Conservation (phyloP, 2,113 vertebrate genomes). For the Trochalopteron elliotii region DNA sequence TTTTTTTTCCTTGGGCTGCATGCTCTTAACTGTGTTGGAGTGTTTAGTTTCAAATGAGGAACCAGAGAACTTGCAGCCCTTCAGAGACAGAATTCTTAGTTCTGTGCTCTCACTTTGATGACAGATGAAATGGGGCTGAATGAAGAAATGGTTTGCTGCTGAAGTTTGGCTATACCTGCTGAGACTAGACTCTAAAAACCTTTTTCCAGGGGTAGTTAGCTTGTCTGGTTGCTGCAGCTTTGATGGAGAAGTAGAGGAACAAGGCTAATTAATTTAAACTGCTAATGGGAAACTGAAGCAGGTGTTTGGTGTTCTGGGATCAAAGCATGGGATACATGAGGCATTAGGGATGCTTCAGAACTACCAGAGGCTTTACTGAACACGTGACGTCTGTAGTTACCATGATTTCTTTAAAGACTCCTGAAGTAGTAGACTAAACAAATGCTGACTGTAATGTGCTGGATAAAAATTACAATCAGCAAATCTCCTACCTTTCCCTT, state of each 20-base stretch:
- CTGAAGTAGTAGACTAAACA: too few relatives aligned
- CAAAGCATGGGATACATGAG: neutral
- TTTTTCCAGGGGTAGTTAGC: neutral
- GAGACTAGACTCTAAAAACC: neutral
- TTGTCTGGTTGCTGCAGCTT: neutral
- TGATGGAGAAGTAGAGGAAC: neutral
- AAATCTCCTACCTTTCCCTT: accelerated
- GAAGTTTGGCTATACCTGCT: neutral
- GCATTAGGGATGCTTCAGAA: accelerated
- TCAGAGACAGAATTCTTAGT: accelerated
- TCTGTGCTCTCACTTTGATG: neutral
- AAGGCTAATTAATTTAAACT: neutral
- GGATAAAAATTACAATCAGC: neutral
- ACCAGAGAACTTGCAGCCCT: neutral
- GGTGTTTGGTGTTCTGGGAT: neutral
- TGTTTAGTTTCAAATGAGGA: neutral
- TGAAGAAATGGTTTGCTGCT: neutral
- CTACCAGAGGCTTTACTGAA: neutral
- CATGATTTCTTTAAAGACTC: neutral
- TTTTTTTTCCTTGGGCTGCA: neutral
- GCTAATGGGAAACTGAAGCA: neutral
- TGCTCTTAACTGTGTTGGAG: too few relatives aligned
- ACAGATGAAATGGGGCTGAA: neutral
- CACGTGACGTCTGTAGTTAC: neutral
- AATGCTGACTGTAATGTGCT: neutral